Base-by-base conservation (phyloP, 2,113 vertebrate species). In the Xiphophorus maculatus region DNA sequence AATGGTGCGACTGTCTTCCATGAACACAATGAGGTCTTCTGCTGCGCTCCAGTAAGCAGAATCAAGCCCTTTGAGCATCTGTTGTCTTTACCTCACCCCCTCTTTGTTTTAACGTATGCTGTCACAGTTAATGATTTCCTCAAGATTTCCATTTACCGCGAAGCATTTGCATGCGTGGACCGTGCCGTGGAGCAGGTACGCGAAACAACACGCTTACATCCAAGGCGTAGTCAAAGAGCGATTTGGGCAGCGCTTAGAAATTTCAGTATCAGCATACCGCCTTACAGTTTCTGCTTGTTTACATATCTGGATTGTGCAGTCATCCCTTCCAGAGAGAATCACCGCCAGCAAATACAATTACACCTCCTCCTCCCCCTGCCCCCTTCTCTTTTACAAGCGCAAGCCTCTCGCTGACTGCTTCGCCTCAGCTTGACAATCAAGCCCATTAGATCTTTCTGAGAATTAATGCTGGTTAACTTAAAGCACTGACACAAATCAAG, bases 281-380 rank as follows among this genome's bases (percentile, higher is more conserved):
- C 76, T 79, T 77, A n/a, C 65, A 78, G 73, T 86, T 86, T 81
- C 89, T 84, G 69, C 79, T 77, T 84, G 91, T 91, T 91, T 88
- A 91, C 90, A 91, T 92, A 93, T 91, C 89, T 77, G 87, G 75
- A 90, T 86, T 81, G 87, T 92, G 91, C 77, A 79, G 87, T 88
- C 80, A 87, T 85, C 90, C 90, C 80, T 90, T 84, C 84, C 89
- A 87, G 70, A 51, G 91, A 89, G 73, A 90, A 89, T 88, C 68
- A n/a, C 22, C 28, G 86, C 86, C 87, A 93, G 87, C 81, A 85
- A 92, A 94, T 93, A 93, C 91, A 93, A 94, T 92, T 92, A 91
- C 86, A 73, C 70, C 69, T 22, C 81, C 79, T 29, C 69, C 74
- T 19, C 44, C 63, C 51, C 71, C 35, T 37, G 35, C 35, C 63